phyloP scores from a whole-genome alignment of 1,140 invertebrate species.

The Orius laevigatus region DNA sequence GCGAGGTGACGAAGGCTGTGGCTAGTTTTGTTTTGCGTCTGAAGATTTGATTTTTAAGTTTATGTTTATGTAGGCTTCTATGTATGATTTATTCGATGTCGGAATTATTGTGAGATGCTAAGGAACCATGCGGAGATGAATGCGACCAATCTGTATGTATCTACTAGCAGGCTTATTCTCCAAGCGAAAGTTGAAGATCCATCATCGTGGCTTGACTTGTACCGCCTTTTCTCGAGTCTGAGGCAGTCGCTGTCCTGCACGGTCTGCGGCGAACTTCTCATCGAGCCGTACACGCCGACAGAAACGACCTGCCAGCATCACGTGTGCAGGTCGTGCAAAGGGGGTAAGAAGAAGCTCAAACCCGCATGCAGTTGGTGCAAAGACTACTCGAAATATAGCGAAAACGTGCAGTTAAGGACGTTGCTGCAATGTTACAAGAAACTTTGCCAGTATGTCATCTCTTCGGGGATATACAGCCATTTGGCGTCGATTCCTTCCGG shows the following conservation, averaged over 20 bases:
- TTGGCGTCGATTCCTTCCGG: constrained; percentile 32
- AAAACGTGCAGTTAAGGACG: constrained; percentile 65
- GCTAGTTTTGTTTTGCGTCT: too few relatives aligned
- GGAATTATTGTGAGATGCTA: too few relatives aligned
- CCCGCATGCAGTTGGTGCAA: constrained; percentile 72
- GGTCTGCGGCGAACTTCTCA: constrained; percentile 67
- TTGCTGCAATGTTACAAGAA: constrained; percentile 76
- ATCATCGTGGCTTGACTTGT: constrained; percentile 60
- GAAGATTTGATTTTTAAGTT: too few relatives aligned
- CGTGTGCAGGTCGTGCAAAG: constrained; percentile 64
- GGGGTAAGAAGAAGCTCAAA: constrained; percentile 67
- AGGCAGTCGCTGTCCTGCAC: constrained; percentile 74
- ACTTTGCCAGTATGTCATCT: constrained; percentile 61
- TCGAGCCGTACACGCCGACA: constrained; percentile 64
- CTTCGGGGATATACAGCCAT: constrained; percentile 47
- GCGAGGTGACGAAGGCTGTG: too few relatives aligned
- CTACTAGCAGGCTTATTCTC: constrained; percentile 62
- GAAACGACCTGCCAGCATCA: constrained; percentile 74
- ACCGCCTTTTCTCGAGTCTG: constrained; percentile 63
- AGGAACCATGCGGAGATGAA: constrained; percentile 39
- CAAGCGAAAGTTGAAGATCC: constrained; percentile 49
- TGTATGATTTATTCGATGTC: not conserved
- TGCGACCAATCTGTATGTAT: constrained; percentile 67
- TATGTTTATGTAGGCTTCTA: not conserved
- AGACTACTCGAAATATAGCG: constrained; percentile 62